These are phyloP conservation scores for Sarcophaga bullata DNA, from an alignment of 1,140 invertebrate species.

Conservation along the genomic window DNA sequence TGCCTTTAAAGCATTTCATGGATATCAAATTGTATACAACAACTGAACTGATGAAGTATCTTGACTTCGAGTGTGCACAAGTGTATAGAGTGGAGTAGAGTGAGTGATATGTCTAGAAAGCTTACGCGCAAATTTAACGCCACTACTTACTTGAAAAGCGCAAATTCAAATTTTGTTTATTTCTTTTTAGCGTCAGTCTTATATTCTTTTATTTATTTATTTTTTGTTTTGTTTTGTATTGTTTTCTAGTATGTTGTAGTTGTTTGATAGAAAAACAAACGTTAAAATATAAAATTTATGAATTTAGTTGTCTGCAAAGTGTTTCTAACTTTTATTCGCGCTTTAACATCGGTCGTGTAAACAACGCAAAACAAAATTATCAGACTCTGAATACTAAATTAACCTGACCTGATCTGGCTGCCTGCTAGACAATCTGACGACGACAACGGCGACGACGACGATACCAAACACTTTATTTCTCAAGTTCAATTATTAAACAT, in stretches of 20 bases:
- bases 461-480: not conserved
- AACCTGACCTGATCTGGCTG: not conserved
- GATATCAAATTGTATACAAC: not conserved
- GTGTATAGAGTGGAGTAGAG: too few species aligned
- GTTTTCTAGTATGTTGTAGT: not conserved
- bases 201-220: not conserved
- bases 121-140: slow-evolving; percentile 20
- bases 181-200: not conserved
- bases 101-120: not conserved
- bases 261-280: not conserved
- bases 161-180: not conserved
- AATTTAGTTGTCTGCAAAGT: slow-evolving; percentile 3
- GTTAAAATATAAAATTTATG: too few species aligned
- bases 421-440: not conserved
- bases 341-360: slow-evolving; percentile 15
- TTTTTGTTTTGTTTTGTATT: not conserved
- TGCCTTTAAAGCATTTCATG: not conserved
- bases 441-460: not conserved
- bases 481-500: slow-evolving; percentile 13
- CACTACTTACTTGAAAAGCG: not conserved
- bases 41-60: not conserved
- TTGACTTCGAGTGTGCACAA: not conserved
- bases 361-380: not conserved
- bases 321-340: slow-evolving; percentile 10
- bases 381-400: not conserved